phyloP scores from a whole-genome alignment of 1,140 invertebrate genomes.

The Dendrolimus punctatus region DNA sequence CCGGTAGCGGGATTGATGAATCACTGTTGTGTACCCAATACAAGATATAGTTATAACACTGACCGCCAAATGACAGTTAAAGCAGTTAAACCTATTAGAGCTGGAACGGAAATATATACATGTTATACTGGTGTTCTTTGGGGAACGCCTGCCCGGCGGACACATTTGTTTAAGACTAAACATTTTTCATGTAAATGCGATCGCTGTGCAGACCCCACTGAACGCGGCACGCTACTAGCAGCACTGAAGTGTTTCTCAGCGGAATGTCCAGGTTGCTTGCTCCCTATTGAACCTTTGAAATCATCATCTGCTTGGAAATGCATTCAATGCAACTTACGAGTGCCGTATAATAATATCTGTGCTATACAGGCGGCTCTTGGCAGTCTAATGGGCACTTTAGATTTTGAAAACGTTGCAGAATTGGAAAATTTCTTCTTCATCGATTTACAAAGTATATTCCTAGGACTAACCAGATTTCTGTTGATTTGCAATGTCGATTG shows the following conservation, averaged over 20 bases:
- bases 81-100: slow-evolving; percentile 75
- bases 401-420: slow-evolving; percentile 52
- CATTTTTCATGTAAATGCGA: slow-evolving; percentile 81
- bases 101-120: slow-evolving; percentile 80
- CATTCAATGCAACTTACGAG: slow-evolving; percentile 55
- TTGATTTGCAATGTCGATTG: slow-evolving; percentile 67
- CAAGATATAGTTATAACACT: slow-evolving; percentile 76
- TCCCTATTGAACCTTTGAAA: slow-evolving; percentile 62
- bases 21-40: slow-evolving; percentile 84
- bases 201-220: slow-evolving; percentile 81
- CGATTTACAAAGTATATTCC: slow-evolving; percentile 63
- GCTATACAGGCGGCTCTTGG: slow-evolving; percentile 60
- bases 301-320: slow-evolving; percentile 65
- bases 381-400: slow-evolving; percentile 54
- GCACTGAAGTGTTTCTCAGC: slow-evolving; percentile 68
- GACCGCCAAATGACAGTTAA: slow-evolving; percentile 75
- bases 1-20: slow-evolving; percentile 82
- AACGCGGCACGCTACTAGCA: slow-evolving; percentile 65
- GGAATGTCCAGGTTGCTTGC: slow-evolving; percentile 56
- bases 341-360: slow-evolving; percentile 54
- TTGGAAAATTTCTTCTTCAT: slow-evolving; percentile 61
- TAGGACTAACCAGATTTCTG: slow-evolving; percentile 68
- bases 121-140: slow-evolving; percentile 82
- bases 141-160: slow-evolving; percentile 78
- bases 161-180: slow-evolving; percentile 80